Base-by-base conservation (phyloP, 2,113 vertebrate genomes). In the Antidorcas marsupialis region DNA sequence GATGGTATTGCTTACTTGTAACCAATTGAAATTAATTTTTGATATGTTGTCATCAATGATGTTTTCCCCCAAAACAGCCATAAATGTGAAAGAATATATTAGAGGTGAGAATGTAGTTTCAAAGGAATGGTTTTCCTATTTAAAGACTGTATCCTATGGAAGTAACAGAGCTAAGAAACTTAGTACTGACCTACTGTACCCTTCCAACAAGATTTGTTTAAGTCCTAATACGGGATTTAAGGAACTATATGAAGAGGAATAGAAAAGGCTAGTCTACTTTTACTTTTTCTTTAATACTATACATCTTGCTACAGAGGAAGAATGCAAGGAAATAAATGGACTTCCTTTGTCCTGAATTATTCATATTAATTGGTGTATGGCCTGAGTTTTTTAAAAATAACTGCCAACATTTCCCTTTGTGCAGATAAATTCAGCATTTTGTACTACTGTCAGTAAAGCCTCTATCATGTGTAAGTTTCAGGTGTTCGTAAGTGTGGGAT, bases 271-370 rank as follows among this genome's bases (percentile, higher is more conserved):
- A 10, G 76, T 76, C 39, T 81, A n/a, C 64, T 45, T 95, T 60
- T 60, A 17, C 85, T 64, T 95, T 91, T 88, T 82, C 27, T 55
- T 79, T 89, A 94, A 55, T 67, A 64, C 52, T 76, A 21, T 59
- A 86, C n/a, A 30, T 87, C 78, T 97, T 96, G 36, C 59, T 84
- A 85, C 89, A 82, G n/a, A 78, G 16, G 27, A 97, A 92, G 43
- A 87, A 92, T 81, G 9, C 9, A 85, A 87, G 53, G 67, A 91
- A 97, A 83, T n/a, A 96, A 93, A 53, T 87, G 55, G n/a, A 30
- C 76, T 95, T 89, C 57, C 30, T 97, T 94, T 92, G 59, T 79
- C 60, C 33, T 97, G 53, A 95, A 97, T 96, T 96, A 93, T 94
- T 95, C 78, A 96, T 89, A 57, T 67, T 94, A 89, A 91, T 97